These are phyloP conservation scores for Pinna nobilis DNA, from an alignment of 1,140 invertebrate genomes.

Conservation along the genomic window DNA sequence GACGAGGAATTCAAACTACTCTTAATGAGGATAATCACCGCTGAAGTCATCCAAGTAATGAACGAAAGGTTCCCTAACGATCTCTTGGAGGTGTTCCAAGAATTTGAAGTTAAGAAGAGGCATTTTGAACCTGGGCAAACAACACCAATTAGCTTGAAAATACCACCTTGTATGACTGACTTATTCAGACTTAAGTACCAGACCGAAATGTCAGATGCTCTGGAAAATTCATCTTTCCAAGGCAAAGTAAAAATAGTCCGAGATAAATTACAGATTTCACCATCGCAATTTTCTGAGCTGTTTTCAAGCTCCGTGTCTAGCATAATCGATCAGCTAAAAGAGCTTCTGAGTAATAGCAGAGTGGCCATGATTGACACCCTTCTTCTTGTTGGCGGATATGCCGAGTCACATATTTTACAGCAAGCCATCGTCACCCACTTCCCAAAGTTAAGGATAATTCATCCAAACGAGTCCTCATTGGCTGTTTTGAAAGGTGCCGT, in stretches of 20 bases:
- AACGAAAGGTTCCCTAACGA: constrained; percentile 24
- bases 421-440: constrained; percentile 38
- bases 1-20: constrained; percentile 37
- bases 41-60: constrained; percentile 30
- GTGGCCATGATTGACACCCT: constrained; percentile 8
- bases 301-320: constrained; percentile 37
- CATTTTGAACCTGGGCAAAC: constrained; percentile 23
- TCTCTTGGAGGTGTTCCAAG: constrained; percentile 37
- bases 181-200: constrained; percentile 2
- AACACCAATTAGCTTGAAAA: constrained; percentile 1
- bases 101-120: constrained; percentile 53
- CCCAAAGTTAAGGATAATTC: constrained; percentile 33
- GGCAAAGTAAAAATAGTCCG: constrained; percentile 24
- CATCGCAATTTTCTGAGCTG: constrained; percentile 20
- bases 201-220: background rate
- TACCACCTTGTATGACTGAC: constrained; percentile 20
- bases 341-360: constrained; percentile 15
- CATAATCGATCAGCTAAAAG: constrained; percentile 42
- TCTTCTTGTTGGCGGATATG: constrained; percentile 53
- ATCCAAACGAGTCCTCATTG: constrained; percentile 45
- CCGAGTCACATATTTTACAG: constrained; percentile 47
- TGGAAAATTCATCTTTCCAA: background rate
- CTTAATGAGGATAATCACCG: constrained; percentile 26
- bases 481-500: constrained; percentile 57
- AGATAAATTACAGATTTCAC: constrained; percentile 48